phyloP scores from a whole-genome alignment of 1,140 invertebrate genomes.

The Daktulosphaira vitifoliae region DNA sequence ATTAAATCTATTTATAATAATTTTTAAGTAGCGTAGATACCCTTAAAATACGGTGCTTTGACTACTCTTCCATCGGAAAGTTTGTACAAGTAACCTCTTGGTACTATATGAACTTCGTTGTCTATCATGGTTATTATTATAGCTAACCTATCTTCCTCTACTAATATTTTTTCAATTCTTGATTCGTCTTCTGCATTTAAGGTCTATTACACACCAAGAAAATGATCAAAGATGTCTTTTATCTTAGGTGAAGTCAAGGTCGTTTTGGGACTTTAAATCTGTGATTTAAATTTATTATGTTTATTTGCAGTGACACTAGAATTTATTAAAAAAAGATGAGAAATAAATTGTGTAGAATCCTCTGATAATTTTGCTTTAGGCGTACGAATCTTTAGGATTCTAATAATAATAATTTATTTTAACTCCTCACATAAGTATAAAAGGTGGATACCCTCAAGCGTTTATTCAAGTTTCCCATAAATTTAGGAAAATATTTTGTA shows the following conservation, averaged over 20 bases:
- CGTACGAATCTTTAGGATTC: neutral
- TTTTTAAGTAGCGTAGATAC: too few relatives aligned
- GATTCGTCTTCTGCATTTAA: neutral
- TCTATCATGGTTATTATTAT: constrained; percentile 18
- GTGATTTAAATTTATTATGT: neutral
- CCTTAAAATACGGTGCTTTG: constrained; percentile 21
- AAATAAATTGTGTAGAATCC: too few relatives aligned
- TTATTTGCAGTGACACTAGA: neutral
- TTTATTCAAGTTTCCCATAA: too few relatives aligned
- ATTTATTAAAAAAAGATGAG: neutral
- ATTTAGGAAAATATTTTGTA: too few relatives aligned
- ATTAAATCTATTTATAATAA: too few relatives aligned
- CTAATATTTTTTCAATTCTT: neutral
- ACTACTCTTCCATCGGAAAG: neutral
- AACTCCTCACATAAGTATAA: too few relatives aligned
- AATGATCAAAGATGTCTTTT: neutral
- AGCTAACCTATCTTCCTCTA: constrained; percentile 11
- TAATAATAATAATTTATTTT: too few relatives aligned
- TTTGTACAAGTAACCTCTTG: constrained; percentile 12
- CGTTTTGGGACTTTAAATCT: too few relatives aligned
- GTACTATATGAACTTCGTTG: constrained; percentile 12
- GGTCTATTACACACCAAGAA: neutral
- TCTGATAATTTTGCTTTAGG: neutral
- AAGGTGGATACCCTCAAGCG: too few relatives aligned
- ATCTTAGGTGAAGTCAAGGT: too few relatives aligned